Base-by-base conservation (phyloP, 1,140 invertebrate genomes). In the Musca vetustissima region DNA sequence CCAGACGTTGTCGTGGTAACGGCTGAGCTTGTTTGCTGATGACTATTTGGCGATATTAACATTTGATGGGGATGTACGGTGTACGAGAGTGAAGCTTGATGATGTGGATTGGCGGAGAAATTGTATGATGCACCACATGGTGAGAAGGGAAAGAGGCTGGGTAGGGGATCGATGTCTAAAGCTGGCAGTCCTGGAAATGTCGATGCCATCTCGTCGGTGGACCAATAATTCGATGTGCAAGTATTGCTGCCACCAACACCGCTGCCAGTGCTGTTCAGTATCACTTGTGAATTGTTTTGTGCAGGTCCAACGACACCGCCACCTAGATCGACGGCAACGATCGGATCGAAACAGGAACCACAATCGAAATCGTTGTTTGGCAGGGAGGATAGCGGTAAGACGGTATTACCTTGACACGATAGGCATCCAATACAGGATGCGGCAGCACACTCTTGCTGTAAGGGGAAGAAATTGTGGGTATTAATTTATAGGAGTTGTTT, bases 181-280 rank as follows among this genome's bases (percentile, higher is more conserved):
- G 91, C 88, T 49, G 89, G 89, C 55, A 93, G 78, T 1, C 91
- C 90, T n/a, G 80, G 76, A 82, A 93, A 93, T 32, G 79, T 80
- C 21, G 91, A 91, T 28, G 89, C 90, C 91, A 93, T 92, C 75
- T 93, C 91, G 81, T 92, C 91, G 47, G 85, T 83, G 74, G 88
- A 86, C 88, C 90, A 91, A 73, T 86, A 88, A 75, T 80, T 85
- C 28, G 69, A 65, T 70, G 69, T 71, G 32, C 50, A 71, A 64
- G 57, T 66, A 48, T 70, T 72, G 17, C 69, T 65, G 66, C 66
- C 70, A 25, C 55, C 55, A 43, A 6, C 36, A 59, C 22, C 15
- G 28, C 67, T 73, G 65, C 71, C 67, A 73, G 72, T 72, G 76
- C 75, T 36, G 74, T 78, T 68, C 72, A 76, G 57, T 22, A 52